Base-by-base conservation (phyloP, 1,140 invertebrate genomes). In the Harpegnathos saltator region DNA sequence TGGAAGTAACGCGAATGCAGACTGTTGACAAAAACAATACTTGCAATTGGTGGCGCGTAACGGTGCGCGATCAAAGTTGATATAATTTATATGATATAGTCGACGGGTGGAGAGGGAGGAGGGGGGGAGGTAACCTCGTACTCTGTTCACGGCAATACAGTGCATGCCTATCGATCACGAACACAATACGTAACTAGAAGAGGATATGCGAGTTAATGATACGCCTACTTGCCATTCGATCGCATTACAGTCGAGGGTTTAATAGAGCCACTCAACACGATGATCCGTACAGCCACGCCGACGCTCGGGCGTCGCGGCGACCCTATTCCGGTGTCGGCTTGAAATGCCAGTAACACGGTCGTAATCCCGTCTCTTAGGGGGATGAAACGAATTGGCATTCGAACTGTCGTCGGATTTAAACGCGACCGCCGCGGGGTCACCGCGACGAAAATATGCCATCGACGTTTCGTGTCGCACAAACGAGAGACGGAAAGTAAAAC, bases 321-420 rank as follows among this genome's bases (percentile, higher is more conserved):
- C 29, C 59, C 58, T 52, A 63, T 38, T 82, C 69, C 50, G 29
- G 78, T 63, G 61, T 72, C 72, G 19, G 56, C 82, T 73, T 82
- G 81, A 78, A 78, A 78, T 65, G 73, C 48, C 58, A 58, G 38
- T 80, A 88, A 61, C 29, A 63, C 65, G 48, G 50, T 75, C 82
- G 85, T 89, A 90, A 89, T 74, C 66, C 38, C 81, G 61, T 58
- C 72, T 75, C 80, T 89, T 85, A 88, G 59, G 61, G 61, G 50
- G 75, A 89, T 85, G 68, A 85, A 87, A 75, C 68, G 83, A 84
- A 90, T 90, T 83, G 74, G 75, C 85, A 89, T 87, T 50, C 74
- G 62, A 89, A 85, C 84, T 81, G 87, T 83, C 74, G 71, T 58
- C 54, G 83, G 69, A 54, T 77, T 88, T 85, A 88, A 89, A 62